A percentile compares a stretch with the other conserved stretches of the same genome.
phyloP scores from a whole-genome alignment of 2,888 invertebrate genomes.

The Mongoloraphidia duomilia region DNA sequence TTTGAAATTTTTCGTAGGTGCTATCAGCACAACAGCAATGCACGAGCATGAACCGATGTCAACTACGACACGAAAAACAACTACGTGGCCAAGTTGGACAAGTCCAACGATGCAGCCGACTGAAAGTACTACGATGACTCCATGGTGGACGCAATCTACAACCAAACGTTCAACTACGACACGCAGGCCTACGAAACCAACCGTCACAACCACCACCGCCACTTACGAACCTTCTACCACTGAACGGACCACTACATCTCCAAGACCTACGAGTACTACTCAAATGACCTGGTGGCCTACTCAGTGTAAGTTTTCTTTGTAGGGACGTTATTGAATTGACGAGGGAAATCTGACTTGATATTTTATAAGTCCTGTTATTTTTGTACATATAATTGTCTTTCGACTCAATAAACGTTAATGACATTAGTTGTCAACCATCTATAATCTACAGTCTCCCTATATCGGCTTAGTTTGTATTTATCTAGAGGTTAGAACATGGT shows the following conservation, averaged over 20 bases:
- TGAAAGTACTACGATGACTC: conserved; percentile 16
- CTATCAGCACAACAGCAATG: conserved; percentile 18
- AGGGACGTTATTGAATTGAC: too few species aligned
- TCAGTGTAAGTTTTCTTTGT: neutral
- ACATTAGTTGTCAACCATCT: too few species aligned
- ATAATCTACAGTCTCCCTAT: too few species aligned
- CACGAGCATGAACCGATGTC: conserved; percentile 9
- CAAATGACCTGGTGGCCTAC: conserved; percentile 11
- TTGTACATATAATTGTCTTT: too few species aligned
- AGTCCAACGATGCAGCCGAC: conserved; percentile 9
- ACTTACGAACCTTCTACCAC: conserved; percentile 20
- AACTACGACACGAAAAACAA: conserved; percentile 8
- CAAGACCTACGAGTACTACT: conserved; percentile 8
- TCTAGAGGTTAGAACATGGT: too few species aligned
- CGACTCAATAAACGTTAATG: too few species aligned
- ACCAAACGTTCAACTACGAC: conserved; percentile 21
- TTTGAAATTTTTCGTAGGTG: conserved; percentile 15
- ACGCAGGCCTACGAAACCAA: conserved; percentile 15
- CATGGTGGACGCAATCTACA: conserved; percentile 22
- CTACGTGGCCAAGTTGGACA: conserved; percentile 14
- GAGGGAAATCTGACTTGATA: too few species aligned
- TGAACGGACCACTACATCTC: conserved; percentile 16
- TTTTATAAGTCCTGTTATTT: too few species aligned
- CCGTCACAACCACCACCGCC: conserved; percentile 12
- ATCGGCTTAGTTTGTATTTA: too few species aligned